Conservation (phyloP, 2,797 vertebrate species). For the Acipenser ruthenus region DNA sequence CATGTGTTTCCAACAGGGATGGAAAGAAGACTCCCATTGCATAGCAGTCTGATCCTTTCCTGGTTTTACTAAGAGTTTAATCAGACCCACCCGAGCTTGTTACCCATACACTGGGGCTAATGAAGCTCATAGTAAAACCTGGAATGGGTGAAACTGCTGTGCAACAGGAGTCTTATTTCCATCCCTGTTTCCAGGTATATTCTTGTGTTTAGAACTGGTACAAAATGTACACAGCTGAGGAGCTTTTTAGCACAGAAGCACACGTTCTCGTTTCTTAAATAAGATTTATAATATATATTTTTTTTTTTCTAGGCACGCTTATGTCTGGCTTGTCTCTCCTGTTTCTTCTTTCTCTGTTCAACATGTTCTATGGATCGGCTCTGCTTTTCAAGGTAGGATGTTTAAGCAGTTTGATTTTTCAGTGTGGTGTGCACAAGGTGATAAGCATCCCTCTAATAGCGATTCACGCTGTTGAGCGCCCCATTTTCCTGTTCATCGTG, state of each 20-base stretch:
- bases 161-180: background rate
- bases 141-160: background rate
- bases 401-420: background rate
- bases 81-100: background rate
- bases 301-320: constrained; percentile 63
- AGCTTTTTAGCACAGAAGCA: background rate
- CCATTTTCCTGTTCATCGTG: background rate
- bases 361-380: constrained; percentile 75
- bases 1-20: background rate
- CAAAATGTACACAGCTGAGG: background rate
- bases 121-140: background rate
- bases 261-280: background rate
- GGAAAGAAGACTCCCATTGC: background rate
- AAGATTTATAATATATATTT: background rate
- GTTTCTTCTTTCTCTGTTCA: constrained; percentile 74
- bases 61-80: background rate
- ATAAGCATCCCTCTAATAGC: background rate
- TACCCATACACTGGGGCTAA: background rate
- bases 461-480: background rate
- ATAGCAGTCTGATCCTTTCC: no score
- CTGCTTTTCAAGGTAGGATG: constrained; percentile 75
- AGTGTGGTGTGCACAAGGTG: background rate
- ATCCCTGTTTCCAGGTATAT: background rate
- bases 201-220: background rate
- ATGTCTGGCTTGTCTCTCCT: constrained; percentile 80